Evolutionary conservation across 2,113 vertebrate species (phyloP).

Genomic region (Gallinago media): DNA sequence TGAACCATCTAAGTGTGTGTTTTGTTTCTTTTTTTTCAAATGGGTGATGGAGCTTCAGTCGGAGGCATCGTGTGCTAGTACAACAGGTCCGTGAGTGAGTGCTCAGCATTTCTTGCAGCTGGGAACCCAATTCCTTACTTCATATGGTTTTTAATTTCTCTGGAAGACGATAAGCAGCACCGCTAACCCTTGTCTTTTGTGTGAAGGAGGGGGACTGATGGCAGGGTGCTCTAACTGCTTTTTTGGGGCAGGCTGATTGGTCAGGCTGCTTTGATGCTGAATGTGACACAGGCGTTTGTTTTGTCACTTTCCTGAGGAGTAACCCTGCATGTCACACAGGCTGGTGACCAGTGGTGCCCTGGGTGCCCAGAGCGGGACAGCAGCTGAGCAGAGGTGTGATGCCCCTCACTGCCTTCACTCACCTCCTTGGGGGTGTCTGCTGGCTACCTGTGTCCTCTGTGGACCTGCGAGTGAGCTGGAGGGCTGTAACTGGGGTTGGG

Average conservation of each 20-base stretch:
- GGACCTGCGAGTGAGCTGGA: not conserved
- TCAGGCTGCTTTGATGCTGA: not conserved
- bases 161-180: not conserved
- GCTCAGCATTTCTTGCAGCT: not conserved
- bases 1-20: not conserved
- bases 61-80: not conserved
- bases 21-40: not conserved
- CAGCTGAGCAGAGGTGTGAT: not conserved
- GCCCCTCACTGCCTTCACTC: not conserved
- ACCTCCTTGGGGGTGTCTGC: not conserved
- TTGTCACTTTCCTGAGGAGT: not conserved
- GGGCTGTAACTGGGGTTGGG: not conserved
- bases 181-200: not conserved
- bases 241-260: not conserved
- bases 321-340: not conserved
- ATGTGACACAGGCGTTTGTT: not conserved
- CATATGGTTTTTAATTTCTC: not conserved
- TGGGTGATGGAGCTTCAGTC: not conserved
- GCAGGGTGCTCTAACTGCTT: not conserved
- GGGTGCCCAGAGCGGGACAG: fast-evolving
- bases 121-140: not conserved
- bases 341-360: not conserved
- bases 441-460: not conserved
- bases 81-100: fast-evolving
- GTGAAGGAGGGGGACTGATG: not conserved